These are phyloP conservation scores for Epicauta chinensis DNA, from an alignment of 1,140 invertebrate genomes.

Conservation along the genomic window DNA sequence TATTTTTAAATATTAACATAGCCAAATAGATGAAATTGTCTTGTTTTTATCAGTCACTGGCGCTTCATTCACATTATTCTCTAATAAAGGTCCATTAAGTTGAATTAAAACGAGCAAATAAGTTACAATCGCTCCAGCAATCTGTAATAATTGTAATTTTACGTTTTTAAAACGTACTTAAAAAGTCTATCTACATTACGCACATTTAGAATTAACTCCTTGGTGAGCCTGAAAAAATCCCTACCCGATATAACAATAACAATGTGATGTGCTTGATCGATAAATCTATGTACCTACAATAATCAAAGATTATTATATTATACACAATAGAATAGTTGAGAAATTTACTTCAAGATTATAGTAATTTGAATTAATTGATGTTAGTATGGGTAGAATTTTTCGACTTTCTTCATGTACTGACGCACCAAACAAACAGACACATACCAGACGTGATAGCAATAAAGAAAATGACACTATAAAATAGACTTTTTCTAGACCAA, in stretches of 20 bases:
- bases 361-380: too few relatives aligned
- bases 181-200: background rate
- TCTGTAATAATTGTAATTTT: slow-evolving; percentile 44
- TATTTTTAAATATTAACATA: slow-evolving; percentile 5
- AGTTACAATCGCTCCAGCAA: slow-evolving; percentile 61
- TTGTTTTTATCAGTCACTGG: background rate
- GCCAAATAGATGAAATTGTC: background rate
- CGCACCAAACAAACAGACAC: too few relatives aligned
- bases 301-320: too few relatives aligned
- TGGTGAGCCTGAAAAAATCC: slow-evolving; percentile 56
- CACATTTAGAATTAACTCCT: slow-evolving; percentile 42
- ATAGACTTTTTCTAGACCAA: too few relatives aligned
- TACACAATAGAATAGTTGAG: too few relatives aligned
- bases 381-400: too few relatives aligned
- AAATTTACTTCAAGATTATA: too few relatives aligned
- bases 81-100: slow-evolving; percentile 43
- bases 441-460: too few relatives aligned
- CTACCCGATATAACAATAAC: slow-evolving; percentile 51
- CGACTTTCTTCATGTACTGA: too few relatives aligned
- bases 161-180: slow-evolving; percentile 3
- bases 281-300: too few relatives aligned
- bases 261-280: too few relatives aligned
- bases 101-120: slow-evolving; percentile 62
- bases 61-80: background rate
- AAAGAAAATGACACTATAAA: too few relatives aligned